These are phyloP conservation scores for Malaclemys terrapin DNA, from an alignment of 2,113 vertebrate species.

Conservation along the genomic window DNA sequence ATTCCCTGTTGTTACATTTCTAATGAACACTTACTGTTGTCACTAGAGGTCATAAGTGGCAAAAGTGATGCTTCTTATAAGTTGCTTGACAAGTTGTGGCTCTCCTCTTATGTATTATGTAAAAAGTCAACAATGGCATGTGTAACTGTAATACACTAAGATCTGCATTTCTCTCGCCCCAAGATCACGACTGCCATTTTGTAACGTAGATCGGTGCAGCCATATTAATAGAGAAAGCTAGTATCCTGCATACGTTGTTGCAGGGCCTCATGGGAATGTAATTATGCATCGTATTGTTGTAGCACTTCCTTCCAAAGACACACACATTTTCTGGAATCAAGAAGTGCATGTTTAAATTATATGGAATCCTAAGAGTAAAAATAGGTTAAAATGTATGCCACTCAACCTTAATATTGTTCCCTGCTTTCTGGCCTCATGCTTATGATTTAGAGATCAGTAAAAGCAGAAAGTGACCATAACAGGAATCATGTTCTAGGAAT, in stretches of 20 bases:
- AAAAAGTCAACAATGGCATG: background rate
- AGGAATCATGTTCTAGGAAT: background rate
- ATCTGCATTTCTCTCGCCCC: background rate
- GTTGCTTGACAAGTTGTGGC: background rate
- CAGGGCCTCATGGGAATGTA: background rate
- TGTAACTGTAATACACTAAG: background rate
- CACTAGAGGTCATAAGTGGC: background rate
- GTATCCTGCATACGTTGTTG: background rate
- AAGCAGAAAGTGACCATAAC: slow-evolving; percentile 22
- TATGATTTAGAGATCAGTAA: background rate
- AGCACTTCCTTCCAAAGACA: slow-evolving; percentile 9
- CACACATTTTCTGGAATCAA: background rate
- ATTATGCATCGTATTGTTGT: background rate
- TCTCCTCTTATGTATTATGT: background rate
- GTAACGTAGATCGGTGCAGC: background rate
- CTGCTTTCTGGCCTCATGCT: slow-evolving; percentile 33
- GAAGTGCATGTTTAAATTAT: background rate
- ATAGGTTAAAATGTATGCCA: background rate
- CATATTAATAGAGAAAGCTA: background rate
- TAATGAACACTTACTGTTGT: background rate
- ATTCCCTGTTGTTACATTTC: background rate
- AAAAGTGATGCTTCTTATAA: background rate
- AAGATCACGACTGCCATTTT: background rate
- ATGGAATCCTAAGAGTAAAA: background rate
- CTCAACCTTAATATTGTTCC: background rate